Evolutionary conservation across 2,888 invertebrate species (phyloP).

Genomic region (Clivina fossor): DNA sequence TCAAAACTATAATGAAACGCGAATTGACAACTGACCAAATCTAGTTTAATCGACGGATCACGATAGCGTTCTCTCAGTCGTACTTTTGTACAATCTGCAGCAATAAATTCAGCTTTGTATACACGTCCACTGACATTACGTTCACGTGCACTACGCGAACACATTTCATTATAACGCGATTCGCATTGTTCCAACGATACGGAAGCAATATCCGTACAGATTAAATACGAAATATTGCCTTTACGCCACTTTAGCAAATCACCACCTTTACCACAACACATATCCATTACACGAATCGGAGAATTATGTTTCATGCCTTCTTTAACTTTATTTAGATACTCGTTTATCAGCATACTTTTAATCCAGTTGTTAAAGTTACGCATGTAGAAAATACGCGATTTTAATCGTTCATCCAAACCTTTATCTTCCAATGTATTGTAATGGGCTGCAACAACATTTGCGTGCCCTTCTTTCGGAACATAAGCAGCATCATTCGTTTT

Average conservation of each 20-base stretch:
- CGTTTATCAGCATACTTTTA: constrained; percentile 92
- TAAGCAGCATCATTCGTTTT: constrained; percentile 37
- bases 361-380: constrained; percentile 99
- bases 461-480: constrained; percentile 50
- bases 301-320: constrained; percentile 66
- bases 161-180: constrained; percentile 76
- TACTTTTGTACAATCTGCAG: constrained; percentile 88
- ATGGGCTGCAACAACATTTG: constrained; percentile 81
- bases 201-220: constrained; percentile 92
- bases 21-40: constrained; percentile 96
- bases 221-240: constrained; percentile 74
- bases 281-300: constrained; percentile 77
- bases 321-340: constrained; percentile 69
- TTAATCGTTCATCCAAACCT: constrained; percentile 75
- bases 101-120: constrained; percentile 87
- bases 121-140: constrained; percentile 51
- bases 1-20: constrained; percentile 97
- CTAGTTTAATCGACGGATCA: constrained; percentile 77
- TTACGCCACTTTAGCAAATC: constrained; percentile 97
- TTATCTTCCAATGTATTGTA: constrained; percentile 89
- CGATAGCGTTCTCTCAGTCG: constrained; percentile 74
- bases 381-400: constrained; percentile 90
- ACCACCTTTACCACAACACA: constrained; percentile 99
- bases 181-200: constrained; percentile 91
- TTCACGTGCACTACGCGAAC: constrained; percentile 45